Conservation (phyloP, 2,113 vertebrate species). For the Oceanites oceanicus region DNA sequence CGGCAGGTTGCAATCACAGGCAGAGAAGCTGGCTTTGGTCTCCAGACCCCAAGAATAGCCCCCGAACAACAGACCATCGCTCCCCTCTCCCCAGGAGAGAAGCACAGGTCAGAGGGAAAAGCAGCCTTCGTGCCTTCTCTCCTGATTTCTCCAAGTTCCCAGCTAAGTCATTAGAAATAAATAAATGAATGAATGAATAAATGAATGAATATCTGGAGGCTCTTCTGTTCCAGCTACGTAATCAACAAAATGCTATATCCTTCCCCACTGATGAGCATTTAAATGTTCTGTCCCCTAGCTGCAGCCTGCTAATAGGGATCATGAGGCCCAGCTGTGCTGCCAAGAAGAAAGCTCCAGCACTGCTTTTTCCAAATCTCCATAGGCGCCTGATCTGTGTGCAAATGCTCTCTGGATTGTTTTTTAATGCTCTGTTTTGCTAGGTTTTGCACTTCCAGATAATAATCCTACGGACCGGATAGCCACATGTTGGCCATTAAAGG, state of each 20-base stretch:
- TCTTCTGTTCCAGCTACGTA: not conserved
- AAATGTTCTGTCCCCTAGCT: not conserved
- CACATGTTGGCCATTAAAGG: not conserved
- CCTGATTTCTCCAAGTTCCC: not conserved
- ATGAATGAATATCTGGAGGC: not conserved
- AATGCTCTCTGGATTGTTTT: not conserved
- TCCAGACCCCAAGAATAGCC: not conserved
- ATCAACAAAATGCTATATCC: not conserved
- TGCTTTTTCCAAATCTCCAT: not conserved
- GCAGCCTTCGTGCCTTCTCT: not conserved
- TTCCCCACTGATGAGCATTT: not conserved
- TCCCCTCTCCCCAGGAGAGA: not conserved
- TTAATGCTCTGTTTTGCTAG: not conserved
- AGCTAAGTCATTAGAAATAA: not conserved
- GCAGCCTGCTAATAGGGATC: not conserved
- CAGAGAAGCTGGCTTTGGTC: not conserved
- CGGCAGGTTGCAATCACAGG: not conserved
- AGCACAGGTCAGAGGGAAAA: not conserved
- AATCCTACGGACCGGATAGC: not conserved
- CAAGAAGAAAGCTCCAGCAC: not conserved
- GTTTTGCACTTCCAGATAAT: not conserved
- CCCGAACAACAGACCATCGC: accelerated
- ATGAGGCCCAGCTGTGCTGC: not conserved
- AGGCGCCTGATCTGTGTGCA: not conserved
- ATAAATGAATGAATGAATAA: not conserved